Conservation (phyloP, 2,113 vertebrate genomes). For the Hydrolagus affinis region DNA sequence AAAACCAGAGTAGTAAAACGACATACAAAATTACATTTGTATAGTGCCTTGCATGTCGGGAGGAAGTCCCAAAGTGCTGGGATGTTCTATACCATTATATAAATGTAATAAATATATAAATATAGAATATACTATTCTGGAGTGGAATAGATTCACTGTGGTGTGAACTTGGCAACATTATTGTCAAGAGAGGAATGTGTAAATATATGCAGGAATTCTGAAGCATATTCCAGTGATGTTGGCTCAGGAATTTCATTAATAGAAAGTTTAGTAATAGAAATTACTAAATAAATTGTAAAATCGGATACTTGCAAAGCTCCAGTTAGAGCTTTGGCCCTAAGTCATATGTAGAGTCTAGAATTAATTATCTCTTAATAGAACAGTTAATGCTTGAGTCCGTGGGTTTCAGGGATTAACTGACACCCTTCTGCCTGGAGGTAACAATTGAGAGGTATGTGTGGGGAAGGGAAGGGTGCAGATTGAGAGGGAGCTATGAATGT, state of each 20-base stretch:
- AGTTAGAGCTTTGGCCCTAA: neutral
- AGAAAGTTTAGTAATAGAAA: neutral
- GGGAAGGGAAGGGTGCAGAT: neutral
- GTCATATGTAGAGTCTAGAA: neutral
- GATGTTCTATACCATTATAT: no score
- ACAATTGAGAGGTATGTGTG: no score
- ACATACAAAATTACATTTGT: no score
- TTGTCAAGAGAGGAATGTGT: neutral
- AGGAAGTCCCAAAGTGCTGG: no score
- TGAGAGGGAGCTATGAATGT: no score
- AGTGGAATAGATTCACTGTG: neutral
- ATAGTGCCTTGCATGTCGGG: no score
- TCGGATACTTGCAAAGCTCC: neutral
- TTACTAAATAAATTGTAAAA: neutral
- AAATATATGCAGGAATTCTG: neutral
- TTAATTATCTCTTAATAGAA: neutral
- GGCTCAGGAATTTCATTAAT: neutral
- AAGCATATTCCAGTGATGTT: neutral
- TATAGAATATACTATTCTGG: no score
- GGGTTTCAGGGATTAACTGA: no score
- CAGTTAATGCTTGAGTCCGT: neutral
- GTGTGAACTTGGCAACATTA: neutral
- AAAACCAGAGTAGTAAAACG: neutral
- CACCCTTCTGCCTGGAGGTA: neutral
- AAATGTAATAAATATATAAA: no score